phyloP scores from a whole-genome alignment of 2,888 invertebrate species.

The Dusona sp. region DNA sequence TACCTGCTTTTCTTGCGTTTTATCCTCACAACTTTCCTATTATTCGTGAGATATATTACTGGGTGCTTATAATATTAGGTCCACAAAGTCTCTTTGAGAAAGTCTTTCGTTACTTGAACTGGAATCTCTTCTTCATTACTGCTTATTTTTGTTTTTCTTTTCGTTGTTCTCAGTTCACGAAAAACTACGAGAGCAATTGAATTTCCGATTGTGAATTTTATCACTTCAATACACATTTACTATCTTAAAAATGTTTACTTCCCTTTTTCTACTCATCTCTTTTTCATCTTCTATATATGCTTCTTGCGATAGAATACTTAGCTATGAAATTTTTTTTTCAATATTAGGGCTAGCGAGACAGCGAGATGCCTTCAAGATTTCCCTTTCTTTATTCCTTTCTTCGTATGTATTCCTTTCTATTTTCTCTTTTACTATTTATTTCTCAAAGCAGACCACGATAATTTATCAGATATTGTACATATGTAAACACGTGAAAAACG shows the following conservation, averaged over 20 bases:
- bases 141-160: background rate
- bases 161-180: background rate
- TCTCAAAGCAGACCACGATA: background rate
- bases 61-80: background rate
- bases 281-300: background rate
- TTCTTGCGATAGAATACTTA: background rate
- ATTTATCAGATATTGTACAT: slow-evolving; percentile 41
- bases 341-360: background rate
- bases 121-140: background rate
- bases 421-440: background rate
- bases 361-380: background rate
- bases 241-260: background rate
- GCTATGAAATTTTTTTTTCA: too few species aligned
- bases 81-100: background rate
- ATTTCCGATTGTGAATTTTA: background rate
- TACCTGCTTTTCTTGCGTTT: background rate
- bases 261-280: background rate
- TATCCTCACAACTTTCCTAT: background rate
- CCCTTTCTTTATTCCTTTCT: background rate
- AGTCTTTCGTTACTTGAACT: background rate
- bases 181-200: background rate
- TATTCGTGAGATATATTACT: background rate
- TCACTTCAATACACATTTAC: background rate
- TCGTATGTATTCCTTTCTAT: background rate
- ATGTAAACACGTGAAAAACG: slow-evolving; percentile 65